phyloP scores from a whole-genome alignment of 2,113 vertebrate genomes.

The Alligator mississippiensis region DNA sequence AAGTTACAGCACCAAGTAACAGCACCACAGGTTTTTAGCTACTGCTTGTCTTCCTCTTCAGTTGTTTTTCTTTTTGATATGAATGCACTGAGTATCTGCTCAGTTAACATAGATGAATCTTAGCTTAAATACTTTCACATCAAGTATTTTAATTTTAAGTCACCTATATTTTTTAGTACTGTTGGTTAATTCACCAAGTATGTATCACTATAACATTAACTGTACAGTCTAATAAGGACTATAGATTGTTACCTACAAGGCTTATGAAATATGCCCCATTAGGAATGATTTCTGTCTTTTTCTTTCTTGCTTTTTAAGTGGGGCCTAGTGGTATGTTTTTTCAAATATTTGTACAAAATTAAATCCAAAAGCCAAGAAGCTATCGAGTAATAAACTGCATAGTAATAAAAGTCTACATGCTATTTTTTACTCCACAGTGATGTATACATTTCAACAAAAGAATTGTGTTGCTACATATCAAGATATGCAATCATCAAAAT shows the following conservation, averaged over 20 bases:
- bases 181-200: neutral
- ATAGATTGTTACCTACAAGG: neutral
- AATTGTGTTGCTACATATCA: conserved; percentile 6
- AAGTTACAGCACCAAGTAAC: neutral
- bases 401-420: neutral
- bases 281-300: neutral
- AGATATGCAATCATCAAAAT: conserved; percentile 36
- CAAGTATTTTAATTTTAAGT: neutral
- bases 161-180: neutral
- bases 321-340: neutral
- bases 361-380: neutral
- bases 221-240: neutral
- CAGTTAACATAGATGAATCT: rapidly evolving
- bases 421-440: neutral
- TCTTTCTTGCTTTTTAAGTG: neutral
- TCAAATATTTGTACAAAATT: neutral
- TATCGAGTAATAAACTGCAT: neutral
- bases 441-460: conserved; percentile 25
- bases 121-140: neutral
- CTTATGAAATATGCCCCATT: neutral
- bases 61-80: neutral
- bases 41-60: neutral
- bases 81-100: neutral
- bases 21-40: neutral
- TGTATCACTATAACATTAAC: neutral